Evolutionary conservation across 2,888 invertebrate species (phyloP), one percentile per base, ranked within the genome.

Genomic region (Diarsia dahlii): DNA sequence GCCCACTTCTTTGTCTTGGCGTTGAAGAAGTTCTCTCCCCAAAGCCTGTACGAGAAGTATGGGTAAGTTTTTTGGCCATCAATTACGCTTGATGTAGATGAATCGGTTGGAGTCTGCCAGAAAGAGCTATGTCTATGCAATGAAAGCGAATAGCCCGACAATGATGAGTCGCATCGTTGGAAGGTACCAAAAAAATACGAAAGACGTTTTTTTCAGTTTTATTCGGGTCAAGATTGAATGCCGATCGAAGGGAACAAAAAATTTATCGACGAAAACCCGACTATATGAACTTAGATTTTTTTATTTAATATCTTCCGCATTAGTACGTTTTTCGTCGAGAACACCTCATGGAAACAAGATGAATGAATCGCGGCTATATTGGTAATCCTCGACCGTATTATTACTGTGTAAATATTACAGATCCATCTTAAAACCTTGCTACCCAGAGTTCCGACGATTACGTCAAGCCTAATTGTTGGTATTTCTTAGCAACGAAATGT

Each of bases 1-100:
- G 98, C 97, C 99, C 99, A 99, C 95, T 99, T 99, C 98, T 99
- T 99, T 85, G 99, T 99, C 93, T 98, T 98, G 82, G 98, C 97
- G 90, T 99, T 99, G 97, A 99, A 99, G 98, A 99, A 99, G 96
- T 99, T 99, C 96, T 99, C 99, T 92, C 99, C 99, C 99, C 99
- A 99, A 79, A 99, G 97, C 93, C 97, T 97, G 85, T 28, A 2
- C 39, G n/a, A 28, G 46, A 23, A 20, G 10, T 28, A 34, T 18
- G 23, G 20, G 8, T 78, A 39, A 52, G 45, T 56, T 46, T 46
- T 18, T n/a, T 34, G 46, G 8, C 18, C 10, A 18, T 15, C 3
- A 48, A 58, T 18, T 45, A 18, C 34, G 9, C 18, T 9, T 58
- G 28, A 28, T 9, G 58, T 18, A 1, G 28, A 28, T 28, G 28